Base-by-base conservation (phyloP, 2,888 invertebrate genomes). In the Cephus pulcher region DNA sequence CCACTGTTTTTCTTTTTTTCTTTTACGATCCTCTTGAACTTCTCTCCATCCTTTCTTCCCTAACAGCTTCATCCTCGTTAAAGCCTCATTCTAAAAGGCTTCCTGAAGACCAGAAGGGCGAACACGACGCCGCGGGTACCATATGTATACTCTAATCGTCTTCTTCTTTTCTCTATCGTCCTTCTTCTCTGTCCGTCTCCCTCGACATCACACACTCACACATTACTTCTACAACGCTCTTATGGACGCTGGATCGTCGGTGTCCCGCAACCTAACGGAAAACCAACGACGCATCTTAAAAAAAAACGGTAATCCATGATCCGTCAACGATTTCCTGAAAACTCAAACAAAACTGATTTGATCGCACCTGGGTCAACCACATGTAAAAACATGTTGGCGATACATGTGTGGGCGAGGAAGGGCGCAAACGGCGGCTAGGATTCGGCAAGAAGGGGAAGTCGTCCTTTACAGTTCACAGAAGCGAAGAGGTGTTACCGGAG, bases 381-480 rank as follows among this genome's bases (percentile, higher is more conserved):
- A 30, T 70, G 69, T 75, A 75, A 30, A 34, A 33, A 78, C 75
- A 75, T 91, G 88, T 91, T 90, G 90, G 88, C 89, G 89, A 88
- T 90, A 89, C 90, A 91, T 90, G 89, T 87, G 90, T 91, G 89
- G 91, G 91, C 89, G 91, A 92, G 92, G 92, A 94, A 97, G 97
- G 97, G 94, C 96, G 97, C 92, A 97, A 97, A 94, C 95, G 97
- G 94, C 95, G 97, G 93, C 96, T 97, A 95, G 97, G 97, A 93
- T 97, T 97, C 94, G 98, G 98, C 93, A 96, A 96, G 94, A 96
- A 97, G 94, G 97, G 97, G 92, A 97, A 97, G 94, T 97, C 97
- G 93, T 97, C 98, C 92, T 97, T 98, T 94, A 98, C 98, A 93
- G 97, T 99, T 92, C 98, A 98, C 94, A 96, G 99, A 93, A 98